Conservation (phyloP, 2,888 invertebrate genomes). For the Melipona beecheii region DNA sequence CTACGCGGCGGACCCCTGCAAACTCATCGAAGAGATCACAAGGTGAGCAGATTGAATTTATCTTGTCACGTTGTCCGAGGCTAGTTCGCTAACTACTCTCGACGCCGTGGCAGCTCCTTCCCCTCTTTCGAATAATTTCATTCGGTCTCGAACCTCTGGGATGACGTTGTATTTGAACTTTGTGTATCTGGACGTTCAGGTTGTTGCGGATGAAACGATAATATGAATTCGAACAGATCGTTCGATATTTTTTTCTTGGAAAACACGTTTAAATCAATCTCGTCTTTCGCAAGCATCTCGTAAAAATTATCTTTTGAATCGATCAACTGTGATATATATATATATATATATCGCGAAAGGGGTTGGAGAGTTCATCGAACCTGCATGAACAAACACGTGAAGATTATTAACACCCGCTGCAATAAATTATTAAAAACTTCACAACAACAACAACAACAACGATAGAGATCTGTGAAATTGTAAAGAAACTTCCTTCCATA, state of each 20-base stretch:
- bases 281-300: neutral
- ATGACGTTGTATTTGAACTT: neutral
- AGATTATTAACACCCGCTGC: neutral
- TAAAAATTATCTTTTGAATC: neutral
- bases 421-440: neutral
- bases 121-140: constrained; percentile 22
- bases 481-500: neutral
- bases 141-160: neutral
- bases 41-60: constrained; percentile 86
- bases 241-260: too few species aligned
- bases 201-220: too few species aligned
- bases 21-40: constrained; percentile 97
- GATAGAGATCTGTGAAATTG: too few species aligned
- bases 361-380: neutral
- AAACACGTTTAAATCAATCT: too few species aligned
- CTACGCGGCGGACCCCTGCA: constrained; percentile 98
- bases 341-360: neutral
- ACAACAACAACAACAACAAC: neutral
- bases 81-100: constrained; percentile 8
- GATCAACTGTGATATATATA: neutral
- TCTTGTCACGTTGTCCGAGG: constrained; percentile 5
- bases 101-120: neutral
- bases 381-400: neutral
- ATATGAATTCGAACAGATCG: too few species aligned
- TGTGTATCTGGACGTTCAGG: too few species aligned